These are phyloP conservation scores for Oreochromis grahami DNA, from an alignment of 2,797 vertebrate genomes.

Conservation along the genomic window DNA sequence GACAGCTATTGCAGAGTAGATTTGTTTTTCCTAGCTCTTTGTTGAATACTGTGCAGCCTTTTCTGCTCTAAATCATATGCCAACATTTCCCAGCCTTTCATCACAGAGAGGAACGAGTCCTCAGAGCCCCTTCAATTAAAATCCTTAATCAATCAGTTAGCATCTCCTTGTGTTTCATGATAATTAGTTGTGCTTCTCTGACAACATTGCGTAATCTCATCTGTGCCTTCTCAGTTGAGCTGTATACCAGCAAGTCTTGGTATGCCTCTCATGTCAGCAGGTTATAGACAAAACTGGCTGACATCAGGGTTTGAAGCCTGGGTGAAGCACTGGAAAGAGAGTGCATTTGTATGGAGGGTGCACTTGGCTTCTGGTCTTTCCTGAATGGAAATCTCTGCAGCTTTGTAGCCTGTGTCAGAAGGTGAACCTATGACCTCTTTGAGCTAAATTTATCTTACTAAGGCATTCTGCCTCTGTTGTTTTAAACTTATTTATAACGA, in stretches of 20 bases:
- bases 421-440: neutral
- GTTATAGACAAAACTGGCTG: slow-evolving; percentile 40
- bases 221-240: slow-evolving; percentile 26
- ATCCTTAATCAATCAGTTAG: slow-evolving; percentile 67
- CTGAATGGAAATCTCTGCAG: slow-evolving; percentile 1
- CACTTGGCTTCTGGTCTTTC: slow-evolving; percentile 2
- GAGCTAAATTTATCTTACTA: neutral
- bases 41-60: slow-evolving; percentile 24
- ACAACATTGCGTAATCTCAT: slow-evolving; percentile 54
- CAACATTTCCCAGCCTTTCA: slow-evolving; percentile 44
- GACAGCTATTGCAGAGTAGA: slow-evolving; percentile 8
- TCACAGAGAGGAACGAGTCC: slow-evolving; percentile 51
- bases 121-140: slow-evolving; percentile 64
- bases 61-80: slow-evolving; percentile 35
- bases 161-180: slow-evolving; percentile 57
- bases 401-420: neutral
- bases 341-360: neutral
- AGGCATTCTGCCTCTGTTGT: neutral
- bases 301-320: slow-evolving; percentile 39
- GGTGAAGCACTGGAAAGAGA: slow-evolving; percentile 13
- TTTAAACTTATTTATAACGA: neutral
- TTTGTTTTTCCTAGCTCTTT: slow-evolving; percentile 16
- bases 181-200: slow-evolving; percentile 57
- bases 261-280: slow-evolving; percentile 42
- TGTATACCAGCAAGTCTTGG: slow-evolving; percentile 17